Conservation (phyloP, 1,140 invertebrate species). For the Lordiphosa mommai region DNA sequence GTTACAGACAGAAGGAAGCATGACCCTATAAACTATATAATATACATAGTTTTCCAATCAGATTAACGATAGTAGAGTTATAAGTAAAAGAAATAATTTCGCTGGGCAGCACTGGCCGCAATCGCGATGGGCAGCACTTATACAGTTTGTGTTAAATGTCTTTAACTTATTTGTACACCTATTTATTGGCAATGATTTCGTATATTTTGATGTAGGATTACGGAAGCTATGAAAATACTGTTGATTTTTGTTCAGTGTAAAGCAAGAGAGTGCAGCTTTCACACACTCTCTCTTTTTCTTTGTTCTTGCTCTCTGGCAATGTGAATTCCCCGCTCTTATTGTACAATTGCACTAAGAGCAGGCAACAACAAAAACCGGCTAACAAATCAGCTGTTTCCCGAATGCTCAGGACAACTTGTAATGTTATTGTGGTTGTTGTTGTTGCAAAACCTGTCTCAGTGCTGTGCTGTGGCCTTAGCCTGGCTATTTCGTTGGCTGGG, state of each 20-base stretch:
- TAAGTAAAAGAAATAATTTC: too few relatives aligned
- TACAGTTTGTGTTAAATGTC: too few relatives aligned
- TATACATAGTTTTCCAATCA: too few relatives aligned
- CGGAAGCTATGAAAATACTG: not conserved
- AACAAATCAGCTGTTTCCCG: slow-evolving; percentile 56
- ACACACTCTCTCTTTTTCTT: not conserved
- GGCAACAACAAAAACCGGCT: slow-evolving; percentile 57
- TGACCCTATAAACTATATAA: too few relatives aligned
- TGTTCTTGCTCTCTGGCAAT: not conserved
- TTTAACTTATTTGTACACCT: too few relatives aligned
- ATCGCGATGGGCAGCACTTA: too few relatives aligned
- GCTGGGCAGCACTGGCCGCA: too few relatives aligned
- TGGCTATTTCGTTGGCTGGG: too few relatives aligned
- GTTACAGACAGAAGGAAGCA: too few relatives aligned
- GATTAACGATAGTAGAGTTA: too few relatives aligned
- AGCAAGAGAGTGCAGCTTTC: not conserved
- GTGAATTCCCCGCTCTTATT: slow-evolving; percentile 22
- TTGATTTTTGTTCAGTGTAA: not conserved
- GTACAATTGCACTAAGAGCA: slow-evolving; percentile 19
- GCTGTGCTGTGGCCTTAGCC: slow-evolving; percentile 18
- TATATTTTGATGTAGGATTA: too few relatives aligned
- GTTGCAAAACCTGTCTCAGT: slow-evolving; percentile 27
- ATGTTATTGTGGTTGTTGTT: slow-evolving; percentile 26
- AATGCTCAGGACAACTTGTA: slow-evolving; percentile 29
- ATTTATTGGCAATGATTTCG: too few relatives aligned